Base-by-base conservation (phyloP, 2,113 vertebrate genomes). In the Ascaphus truei region DNA sequence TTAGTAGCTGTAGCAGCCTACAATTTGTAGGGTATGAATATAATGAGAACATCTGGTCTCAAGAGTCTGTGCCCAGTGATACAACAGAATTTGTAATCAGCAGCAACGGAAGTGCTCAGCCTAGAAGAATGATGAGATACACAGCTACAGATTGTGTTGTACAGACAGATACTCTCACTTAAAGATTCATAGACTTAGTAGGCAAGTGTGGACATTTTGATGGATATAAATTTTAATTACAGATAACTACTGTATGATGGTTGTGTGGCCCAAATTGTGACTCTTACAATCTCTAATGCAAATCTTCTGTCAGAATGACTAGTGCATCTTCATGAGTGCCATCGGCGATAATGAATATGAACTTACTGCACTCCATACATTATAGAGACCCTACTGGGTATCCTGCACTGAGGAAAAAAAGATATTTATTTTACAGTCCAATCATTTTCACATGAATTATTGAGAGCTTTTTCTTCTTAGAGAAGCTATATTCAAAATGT, bases 41-140 rank as follows among this genome's bases (percentile, higher is more conserved):
- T 67, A 67, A 68, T 68, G 65, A 68, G 65, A 58, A 48, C 65
- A 68, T 68, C 55, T 34, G 55, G 65, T 55, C 55, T 48, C 65
- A 37, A 47, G 55, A 68, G n/a, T n/a, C n/a, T n/a, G n/a, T n/a
- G n/a, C n/a, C n/a, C n/a, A n/a, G 65, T 48, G 65, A 68, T 59
- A 50, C 41, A 27, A 59, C 34, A 15, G 65, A 68, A 58, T 68
- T 36, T 58, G 36, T 68, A 68, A 68, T 68, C 65, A 68, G 65
- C 41, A 58, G 26, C 53, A 36, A 55, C 34, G 37, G 39, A 59
- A 47, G 41, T 6, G 27, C 55, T 59, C 53, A 22, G 50, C 55
- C 62, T 39, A 57, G 39, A 68, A 57, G 59, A 34, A 59, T 50
- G 41, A 68, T 43, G 16, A 53, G 31, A 39, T 33, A 47, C 39